phyloP scores from a whole-genome alignment of 2,113 vertebrate species.

The Hirundichthys speculiger region DNA sequence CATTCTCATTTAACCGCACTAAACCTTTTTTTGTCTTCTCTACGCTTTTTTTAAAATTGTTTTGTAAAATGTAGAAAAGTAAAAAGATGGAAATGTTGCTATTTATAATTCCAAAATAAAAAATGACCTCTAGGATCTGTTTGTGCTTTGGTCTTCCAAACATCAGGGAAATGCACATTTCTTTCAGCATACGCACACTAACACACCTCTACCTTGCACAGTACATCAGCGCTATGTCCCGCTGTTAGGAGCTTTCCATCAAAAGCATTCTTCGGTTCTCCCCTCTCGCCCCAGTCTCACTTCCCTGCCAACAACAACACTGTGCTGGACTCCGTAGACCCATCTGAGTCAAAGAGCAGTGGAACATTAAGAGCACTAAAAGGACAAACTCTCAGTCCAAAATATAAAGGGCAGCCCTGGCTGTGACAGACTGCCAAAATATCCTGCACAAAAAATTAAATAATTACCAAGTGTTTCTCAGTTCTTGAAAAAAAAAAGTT shows the following conservation, averaged over 20 bases:
- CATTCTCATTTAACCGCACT: too few relatives aligned
- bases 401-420: constrained; percentile 26
- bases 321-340: constrained; percentile 52
- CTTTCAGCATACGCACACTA: constrained; percentile 1
- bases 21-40: too few relatives aligned
- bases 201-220: constrained; percentile 51
- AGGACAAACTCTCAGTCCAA: constrained; percentile 24
- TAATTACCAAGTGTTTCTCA: constrained; percentile 11
- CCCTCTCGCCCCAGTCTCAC: constrained; percentile 57
- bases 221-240: constrained; percentile 58
- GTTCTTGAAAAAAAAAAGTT: constrained; percentile 1
- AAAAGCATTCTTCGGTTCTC: constrained; percentile 71
- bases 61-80: too few relatives aligned
- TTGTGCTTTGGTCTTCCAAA: background rate
- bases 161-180: constrained; percentile 4
- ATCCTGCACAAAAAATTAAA: constrained; percentile 15
- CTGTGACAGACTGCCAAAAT: constrained; percentile 28
- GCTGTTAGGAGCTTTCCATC: constrained; percentile 62
- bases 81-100: constrained; percentile 7
- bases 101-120: constrained; percentile 17
- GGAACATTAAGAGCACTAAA: constrained; percentile 47
- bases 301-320: constrained; percentile 70
- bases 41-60: too few relatives aligned
- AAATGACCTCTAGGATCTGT: constrained; percentile 13
- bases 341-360: constrained; percentile 50